A percentile compares a stretch with the other conserved stretches of the same genome.
These are phyloP conservation scores for Phyllotreta striolata DNA, from an alignment of 2,888 invertebrate species.

Conservation along the genomic window DNA sequence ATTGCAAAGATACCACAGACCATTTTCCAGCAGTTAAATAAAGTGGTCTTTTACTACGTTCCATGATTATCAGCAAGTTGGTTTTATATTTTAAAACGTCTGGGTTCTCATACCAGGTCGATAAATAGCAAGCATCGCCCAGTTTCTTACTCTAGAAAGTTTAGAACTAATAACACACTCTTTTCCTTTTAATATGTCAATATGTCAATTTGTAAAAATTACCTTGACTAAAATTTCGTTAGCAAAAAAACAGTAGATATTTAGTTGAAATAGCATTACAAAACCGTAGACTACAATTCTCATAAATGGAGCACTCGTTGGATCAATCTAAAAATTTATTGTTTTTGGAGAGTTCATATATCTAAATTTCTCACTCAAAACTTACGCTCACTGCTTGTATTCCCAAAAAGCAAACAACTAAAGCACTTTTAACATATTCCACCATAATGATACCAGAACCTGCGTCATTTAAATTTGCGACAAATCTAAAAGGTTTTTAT, in stretches of 20 bases:
- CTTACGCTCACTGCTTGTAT: constrained; percentile 11
- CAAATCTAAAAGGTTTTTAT: constrained; percentile 7
- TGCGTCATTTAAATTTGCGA: constrained; percentile 6
- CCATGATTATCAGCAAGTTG: constrained; percentile 4
- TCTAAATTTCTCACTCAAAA: neutral
- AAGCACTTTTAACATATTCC: constrained; percentile 8
- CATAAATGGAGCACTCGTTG: neutral
- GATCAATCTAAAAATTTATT: constrained; percentile 6
- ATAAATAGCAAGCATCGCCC: constrained; percentile 9
- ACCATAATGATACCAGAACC: constrained; percentile 1
- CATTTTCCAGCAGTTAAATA: constrained; percentile 9
- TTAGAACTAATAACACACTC: no score
- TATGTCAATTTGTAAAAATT: neutral
- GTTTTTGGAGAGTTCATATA: neutral
- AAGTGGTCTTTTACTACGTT: constrained; percentile 10
- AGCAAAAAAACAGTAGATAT: constrained; percentile 11
- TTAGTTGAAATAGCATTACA: constrained; percentile 7
- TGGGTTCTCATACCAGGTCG: neutral
- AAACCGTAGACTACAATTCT: constrained; percentile 1
- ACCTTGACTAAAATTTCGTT: constrained; percentile 8
- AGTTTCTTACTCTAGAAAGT: constrained; percentile 9
- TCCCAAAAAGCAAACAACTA: constrained; percentile 12
- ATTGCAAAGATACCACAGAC: constrained; percentile 2
- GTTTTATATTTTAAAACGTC: neutral
- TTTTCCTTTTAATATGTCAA: neutral